Conservation (phyloP, 92 coral and sea anemone genomes). For the Porites evermanni region DNA sequence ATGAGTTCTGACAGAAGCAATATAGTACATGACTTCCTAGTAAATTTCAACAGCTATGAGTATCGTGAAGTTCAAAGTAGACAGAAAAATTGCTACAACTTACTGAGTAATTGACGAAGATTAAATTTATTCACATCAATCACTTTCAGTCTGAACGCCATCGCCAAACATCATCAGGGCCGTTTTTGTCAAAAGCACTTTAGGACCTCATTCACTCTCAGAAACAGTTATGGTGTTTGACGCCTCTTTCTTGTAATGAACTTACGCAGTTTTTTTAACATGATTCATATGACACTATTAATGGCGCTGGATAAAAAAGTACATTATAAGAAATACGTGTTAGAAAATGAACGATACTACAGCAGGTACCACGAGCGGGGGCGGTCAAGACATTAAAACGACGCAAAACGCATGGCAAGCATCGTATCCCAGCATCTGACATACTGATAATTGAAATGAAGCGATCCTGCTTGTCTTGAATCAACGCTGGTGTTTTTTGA, state of each 20-base stretch:
- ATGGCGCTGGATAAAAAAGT: no score
- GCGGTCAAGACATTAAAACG: not conserved
- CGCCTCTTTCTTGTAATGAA: not conserved
- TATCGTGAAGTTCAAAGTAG: not conserved
- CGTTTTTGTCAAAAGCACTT: not conserved
- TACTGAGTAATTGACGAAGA: not conserved
- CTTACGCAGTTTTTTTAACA: not conserved
- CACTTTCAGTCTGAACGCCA: not conserved
- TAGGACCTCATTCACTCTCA: not conserved
- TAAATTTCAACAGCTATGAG: not conserved
- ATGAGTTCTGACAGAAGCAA: not conserved
- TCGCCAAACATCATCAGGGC: not conserved
- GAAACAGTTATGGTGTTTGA: not conserved
- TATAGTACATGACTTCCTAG: not conserved
- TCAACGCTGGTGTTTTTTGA: no score
- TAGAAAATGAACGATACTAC: not conserved
- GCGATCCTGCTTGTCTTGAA: not conserved
- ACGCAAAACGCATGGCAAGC: not conserved
- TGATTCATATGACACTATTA: not conserved
- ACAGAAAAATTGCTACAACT: not conserved
- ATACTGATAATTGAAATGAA: not conserved
- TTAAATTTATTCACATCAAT: not conserved
- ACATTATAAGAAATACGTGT: not conserved
- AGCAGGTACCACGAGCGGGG: constrained; percentile 34
- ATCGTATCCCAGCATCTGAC: not conserved